Conservation (phyloP, 2,113 vertebrate species). For the Dendropsophus ebraccatus region DNA sequence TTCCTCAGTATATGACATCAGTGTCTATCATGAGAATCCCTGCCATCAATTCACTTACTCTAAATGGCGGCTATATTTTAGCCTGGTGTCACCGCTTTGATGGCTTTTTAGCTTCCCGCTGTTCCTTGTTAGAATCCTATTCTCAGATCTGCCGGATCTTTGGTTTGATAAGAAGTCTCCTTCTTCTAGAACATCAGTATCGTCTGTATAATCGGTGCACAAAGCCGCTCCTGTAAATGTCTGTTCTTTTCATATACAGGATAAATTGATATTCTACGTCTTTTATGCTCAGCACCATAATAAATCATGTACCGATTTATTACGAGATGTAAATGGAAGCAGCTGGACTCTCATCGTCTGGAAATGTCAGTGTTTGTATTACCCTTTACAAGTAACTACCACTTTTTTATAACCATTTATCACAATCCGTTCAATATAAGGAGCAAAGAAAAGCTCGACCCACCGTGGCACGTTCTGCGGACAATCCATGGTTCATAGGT, state of each 20-base stretch:
- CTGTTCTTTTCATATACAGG: not conserved
- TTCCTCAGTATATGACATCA: not conserved
- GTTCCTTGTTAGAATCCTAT: not conserved
- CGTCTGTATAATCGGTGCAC: not conserved
- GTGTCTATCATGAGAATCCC: not conserved
- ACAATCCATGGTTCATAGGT: not conserved
- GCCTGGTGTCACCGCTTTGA: not conserved
- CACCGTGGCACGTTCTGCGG: not conserved
- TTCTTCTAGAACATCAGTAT: not conserved
- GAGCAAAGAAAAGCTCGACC: not conserved
- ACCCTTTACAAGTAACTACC: conserved; percentile 17
- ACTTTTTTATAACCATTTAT: conserved; percentile 8
- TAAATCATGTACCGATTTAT: conserved; percentile 16
- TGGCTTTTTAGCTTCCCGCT: not conserved
- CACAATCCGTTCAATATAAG: not conserved
- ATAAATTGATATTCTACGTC: not conserved
- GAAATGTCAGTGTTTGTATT: conserved; percentile 29
- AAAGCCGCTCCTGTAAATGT: not conserved
- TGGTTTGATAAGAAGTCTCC: not conserved
- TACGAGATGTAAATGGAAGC: not conserved
- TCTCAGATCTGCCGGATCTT: not conserved
- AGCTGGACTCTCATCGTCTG: not conserved
- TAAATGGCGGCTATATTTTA: not conserved
- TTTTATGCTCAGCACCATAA: not conserved
- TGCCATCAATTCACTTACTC: too few relatives aligned